Base-by-base conservation (phyloP, 2,888 invertebrate species). In the Clusia tigrina region DNA sequence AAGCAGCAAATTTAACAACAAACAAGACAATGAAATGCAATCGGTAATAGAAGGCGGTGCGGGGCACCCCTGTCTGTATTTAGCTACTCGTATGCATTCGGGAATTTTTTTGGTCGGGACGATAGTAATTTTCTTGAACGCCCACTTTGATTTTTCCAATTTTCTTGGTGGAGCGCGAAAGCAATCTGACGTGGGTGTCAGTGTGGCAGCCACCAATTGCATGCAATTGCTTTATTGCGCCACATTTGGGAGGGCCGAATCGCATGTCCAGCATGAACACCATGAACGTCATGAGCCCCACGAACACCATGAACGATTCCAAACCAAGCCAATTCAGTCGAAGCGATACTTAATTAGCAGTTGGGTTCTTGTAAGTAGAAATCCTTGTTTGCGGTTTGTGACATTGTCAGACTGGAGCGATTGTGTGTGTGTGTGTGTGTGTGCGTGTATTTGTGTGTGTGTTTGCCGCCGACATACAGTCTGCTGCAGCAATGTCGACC, bases 401-500 rank as follows among this genome's bases (percentile, higher is more conserved):
- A 48, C 18, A 20, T 69, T 69, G 72, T 67, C 71, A 61, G 63
- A 63, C 46, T n/a, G n/a, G 59, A 52, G 51, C 32, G 32, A 32
- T 5, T 5, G 12, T 12, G 32, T 12, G 32, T 12, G 12, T 12
- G 10, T 52, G n/a, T n/a, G n/a, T n/a, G n/a, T n/a, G n/a, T n/a
- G n/a, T n/a, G n/a, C n/a, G n/a, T n/a, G n/a, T n/a, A n/a, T n/a
- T n/a, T n/a, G n/a, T n/a, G n/a, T n/a, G n/a, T n/a, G n/a, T n/a
- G n/a, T n/a, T n/a, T n/a, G n/a, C n/a, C n/a, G 69, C 71, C 68
- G 78, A 73, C 78, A 78, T 76, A 78, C 78, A 71, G 78, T 78
- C 78, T 74, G 72, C 65, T 62, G 70, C n/a, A 38, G 38, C 24
- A 58, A 20, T 32, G 15, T 25, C 20, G 53, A 32, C 38, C 32